These are phyloP conservation scores for Pollimyrus isidori DNA, from an alignment of 2,113 vertebrate species.

Conservation along the genomic window DNA sequence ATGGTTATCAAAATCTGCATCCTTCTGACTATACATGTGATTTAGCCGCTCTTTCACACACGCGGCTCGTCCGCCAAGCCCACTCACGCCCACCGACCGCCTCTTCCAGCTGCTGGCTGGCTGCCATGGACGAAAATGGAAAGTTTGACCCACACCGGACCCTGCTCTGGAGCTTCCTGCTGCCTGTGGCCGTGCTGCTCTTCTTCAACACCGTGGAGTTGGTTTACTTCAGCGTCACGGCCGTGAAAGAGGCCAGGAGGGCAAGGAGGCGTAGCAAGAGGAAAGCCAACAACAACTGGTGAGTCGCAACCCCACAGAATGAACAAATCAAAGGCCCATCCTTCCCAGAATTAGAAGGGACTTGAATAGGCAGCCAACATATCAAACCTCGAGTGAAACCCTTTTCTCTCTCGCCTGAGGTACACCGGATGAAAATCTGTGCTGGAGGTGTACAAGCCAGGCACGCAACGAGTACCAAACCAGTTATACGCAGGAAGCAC, in stretches of 20 bases:
- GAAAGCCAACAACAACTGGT: not conserved
- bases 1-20: not conserved
- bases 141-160: constrained; percentile 41
- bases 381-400: not conserved
- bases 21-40: not conserved
- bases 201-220: constrained; percentile 47
- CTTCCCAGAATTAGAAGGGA: not conserved
- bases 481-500: too few species aligned
- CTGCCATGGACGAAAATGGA: constrained; percentile 30
- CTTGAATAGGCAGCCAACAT: not conserved
- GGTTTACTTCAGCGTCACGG: constrained; percentile 38
- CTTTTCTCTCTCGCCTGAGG: not conserved
- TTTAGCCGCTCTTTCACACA: not conserved
- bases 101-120: constrained; percentile 56
- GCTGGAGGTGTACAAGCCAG: not conserved
- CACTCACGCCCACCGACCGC: not conserved
- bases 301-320: not conserved
- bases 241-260: constrained; percentile 33
- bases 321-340: not conserved
- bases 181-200: constrained; percentile 50
- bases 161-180: constrained; percentile 52
- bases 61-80: not conserved
- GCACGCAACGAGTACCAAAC: too few species aligned
- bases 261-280: not conserved
- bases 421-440: not conserved